Evolutionary conservation across 2,797 vertebrate genomes (phyloP).

Genomic region (Argya squamiceps): DNA sequence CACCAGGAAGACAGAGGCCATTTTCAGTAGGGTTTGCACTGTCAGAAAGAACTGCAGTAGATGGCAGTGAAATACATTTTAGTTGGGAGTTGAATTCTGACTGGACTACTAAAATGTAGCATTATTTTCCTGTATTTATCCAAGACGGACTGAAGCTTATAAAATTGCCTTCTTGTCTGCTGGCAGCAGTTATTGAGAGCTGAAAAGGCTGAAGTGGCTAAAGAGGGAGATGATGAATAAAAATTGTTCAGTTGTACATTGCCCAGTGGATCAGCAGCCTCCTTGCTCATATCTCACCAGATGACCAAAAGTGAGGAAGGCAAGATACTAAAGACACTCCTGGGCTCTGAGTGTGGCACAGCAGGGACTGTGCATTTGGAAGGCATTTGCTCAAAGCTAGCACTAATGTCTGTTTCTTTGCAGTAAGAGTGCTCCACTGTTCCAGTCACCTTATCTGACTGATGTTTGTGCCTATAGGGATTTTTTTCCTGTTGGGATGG

Average conservation of each 20-base stretch:
- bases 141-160: neutral
- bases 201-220: neutral
- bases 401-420: neutral
- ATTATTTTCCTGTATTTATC: neutral
- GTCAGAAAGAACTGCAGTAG: neutral
- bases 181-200: neutral
- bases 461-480: neutral
- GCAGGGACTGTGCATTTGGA: fast-evolving
- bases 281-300: neutral
- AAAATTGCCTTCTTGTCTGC: neutral
- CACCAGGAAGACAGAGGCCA: neutral
- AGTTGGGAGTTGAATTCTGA: neutral
- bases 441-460: neutral
- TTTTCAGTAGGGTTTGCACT: neutral
- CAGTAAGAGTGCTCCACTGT: neutral
- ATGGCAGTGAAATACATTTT: neutral
- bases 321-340: neutral
- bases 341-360: fast-evolving
- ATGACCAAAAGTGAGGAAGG: neutral
- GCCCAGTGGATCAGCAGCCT: neutral
- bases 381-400: neutral
- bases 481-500: neutral
- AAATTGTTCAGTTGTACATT: neutral
- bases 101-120: neutral
- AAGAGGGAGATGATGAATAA: neutral